Evolutionary conservation across 2,888 invertebrate species (phyloP).

Genomic region (Andrena marginata): DNA sequence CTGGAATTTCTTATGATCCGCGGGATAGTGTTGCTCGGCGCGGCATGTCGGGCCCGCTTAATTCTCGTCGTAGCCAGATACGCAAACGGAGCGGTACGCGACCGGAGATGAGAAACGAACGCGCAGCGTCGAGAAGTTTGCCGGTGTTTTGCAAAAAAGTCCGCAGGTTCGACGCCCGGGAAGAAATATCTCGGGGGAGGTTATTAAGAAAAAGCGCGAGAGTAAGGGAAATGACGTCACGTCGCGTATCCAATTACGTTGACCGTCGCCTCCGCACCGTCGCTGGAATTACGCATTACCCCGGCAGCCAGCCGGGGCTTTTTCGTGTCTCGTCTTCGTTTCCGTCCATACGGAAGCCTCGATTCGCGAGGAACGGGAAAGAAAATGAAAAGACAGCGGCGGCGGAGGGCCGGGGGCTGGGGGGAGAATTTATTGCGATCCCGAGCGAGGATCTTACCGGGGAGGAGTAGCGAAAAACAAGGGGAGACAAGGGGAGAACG

Average conservation of each 20-base stretch:
- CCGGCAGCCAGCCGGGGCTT: conserved; percentile 32
- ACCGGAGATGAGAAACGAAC: neutral
- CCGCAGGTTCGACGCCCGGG: neutral
- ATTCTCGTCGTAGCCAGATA: neutral
- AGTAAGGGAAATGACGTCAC: conserved; percentile 73
- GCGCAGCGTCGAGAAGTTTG: neutral
- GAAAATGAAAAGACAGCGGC: conserved; percentile 45
- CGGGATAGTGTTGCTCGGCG: no score
- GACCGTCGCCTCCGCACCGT: conserved; percentile 63
- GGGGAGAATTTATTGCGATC: conserved; percentile 59
- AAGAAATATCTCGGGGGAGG: neutral
- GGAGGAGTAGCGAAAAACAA: conserved; percentile 21
- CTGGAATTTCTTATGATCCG: no score
- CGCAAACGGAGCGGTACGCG: neutral
- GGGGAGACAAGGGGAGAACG: neutral
- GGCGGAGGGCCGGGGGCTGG: no score
- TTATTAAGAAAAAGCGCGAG: conserved; percentile 45
- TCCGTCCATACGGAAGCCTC: conserved; percentile 35
- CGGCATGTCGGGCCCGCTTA: neutral
- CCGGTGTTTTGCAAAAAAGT: neutral
- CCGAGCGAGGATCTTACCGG: conserved; percentile 20
- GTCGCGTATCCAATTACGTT: conserved; percentile 81
- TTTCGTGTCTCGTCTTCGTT: conserved; percentile 10
- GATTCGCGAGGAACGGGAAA: conserved; percentile 50
- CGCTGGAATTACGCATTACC: conserved; percentile 71